Evolutionary conservation across 2,888 invertebrate species (phyloP), one percentile per base, ranked within the genome.

Genomic region (Scaptomyza reducta): DNA sequence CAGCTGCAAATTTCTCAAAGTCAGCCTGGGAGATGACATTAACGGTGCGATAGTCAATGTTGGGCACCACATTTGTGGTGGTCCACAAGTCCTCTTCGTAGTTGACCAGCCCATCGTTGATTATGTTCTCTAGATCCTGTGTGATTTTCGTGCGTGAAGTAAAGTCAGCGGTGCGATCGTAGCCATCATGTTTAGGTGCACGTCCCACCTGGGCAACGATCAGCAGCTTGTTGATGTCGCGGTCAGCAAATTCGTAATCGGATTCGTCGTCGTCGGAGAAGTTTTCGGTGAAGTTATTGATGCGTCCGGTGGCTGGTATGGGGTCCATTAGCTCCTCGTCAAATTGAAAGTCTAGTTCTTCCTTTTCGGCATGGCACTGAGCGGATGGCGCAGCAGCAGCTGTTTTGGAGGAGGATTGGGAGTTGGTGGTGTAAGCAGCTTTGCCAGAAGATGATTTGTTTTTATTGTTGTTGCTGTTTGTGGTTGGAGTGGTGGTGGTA

Each of bases 71-170:
- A 84, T 93, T 93, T 90, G 93, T 87, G 50, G 89, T 94, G 14
- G 93, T 95, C 97, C 97, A 97, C 57, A 99, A 92, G 89, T 98
- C 98, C 90, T 98, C 97, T 92, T 99, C 99, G 85, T 99, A 99
- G 86, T 97, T 96, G 89, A 95, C 95, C 18, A 99, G 94, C n/a
- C 99, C 99, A 91, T 99, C 98, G 82, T 98, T 98, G 82, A 99
- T 99, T 44, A 97, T 96, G 92, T 98, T 96, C 82, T 96, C 98
- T 82, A 99, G 93, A 89, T 99, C 98, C 92, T 98, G 97, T 9
- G 97, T 96, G 92, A 99, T 97, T 94, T 98, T 98, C 41, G 97
- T 96, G 72, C 99, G 93, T 0, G 97, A 96, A 68, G 94, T 95
- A 94, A 95, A 96, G 89, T 97, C 98, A 0, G 97, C 98, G 3